Base-by-base conservation (phyloP, 2,113 vertebrate genomes). In the Manacus vitellinus region DNA sequence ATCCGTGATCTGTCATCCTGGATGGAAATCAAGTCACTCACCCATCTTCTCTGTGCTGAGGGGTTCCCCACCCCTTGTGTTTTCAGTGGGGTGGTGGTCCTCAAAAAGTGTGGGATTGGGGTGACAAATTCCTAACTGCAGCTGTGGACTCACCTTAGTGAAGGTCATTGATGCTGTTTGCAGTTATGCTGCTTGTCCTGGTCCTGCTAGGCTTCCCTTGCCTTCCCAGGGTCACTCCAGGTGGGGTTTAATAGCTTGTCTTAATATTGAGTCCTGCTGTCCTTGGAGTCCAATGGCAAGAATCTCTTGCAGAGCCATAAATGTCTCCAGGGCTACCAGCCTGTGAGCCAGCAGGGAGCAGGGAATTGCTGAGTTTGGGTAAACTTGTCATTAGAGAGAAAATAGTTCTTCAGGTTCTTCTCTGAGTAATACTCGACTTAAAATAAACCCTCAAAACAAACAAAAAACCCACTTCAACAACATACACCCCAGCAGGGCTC, bases 331-430 rank as follows among this genome's bases (percentile, higher is more conserved):
- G 75, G 59, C 59, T 59, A 58, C 75, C 81, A 81, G 87, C 61
- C n/a, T 78, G 77, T 12, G 39, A 94, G 76, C 46, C 92, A 96
- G 95, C 92, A 84, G 95, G 95, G 91, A 95, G 81, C 0, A 0
- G 37, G 59, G 63, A 96, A 95, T 80, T 90, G 88, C 91, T 88
- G 88, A 95, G 55, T 61, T 92, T 49, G 76, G 80, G 59, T 76
- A 83, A 77, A 94, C 74, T 90, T 77, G 61, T 84, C 68, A 62
- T 76, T 66, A 86, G 91, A 55, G 79, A 88, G 79, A 88, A 95
- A 92, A 95, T 35, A 63, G 74, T 72, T 92, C 79, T 84, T 86
- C 89, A 84, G 86, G 80, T 81, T 94, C 52, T 14, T 87, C 49
- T 14, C 41, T 37, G 89, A 84, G 80, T 63, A 75, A 89, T 41